Percentiles rank a stretch among this genome's conserved stretches.
Conservation (phyloP, 2,113 vertebrate genomes). For the Paedocypris sp. region DNA sequence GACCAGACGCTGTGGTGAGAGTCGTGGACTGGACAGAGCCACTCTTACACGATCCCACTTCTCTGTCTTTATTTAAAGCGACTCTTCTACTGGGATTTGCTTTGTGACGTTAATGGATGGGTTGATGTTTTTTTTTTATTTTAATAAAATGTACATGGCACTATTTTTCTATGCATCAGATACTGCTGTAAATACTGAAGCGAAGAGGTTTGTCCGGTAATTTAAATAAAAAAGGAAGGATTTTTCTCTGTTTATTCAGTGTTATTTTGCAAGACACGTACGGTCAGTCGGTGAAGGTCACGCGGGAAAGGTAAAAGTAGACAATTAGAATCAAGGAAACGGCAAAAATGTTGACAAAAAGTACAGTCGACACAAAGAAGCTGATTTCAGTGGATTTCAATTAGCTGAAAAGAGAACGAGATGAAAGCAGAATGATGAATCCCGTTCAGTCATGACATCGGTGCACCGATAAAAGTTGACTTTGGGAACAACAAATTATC, state of each 20-base stretch:
- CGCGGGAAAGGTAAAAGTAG: too few species aligned
- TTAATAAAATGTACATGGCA: slow-evolving; percentile 45
- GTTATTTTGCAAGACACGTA: neutral
- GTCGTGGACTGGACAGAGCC: too few species aligned
- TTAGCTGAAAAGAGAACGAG: too few species aligned
- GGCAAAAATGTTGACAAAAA: too few species aligned
- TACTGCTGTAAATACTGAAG: slow-evolving; percentile 57
- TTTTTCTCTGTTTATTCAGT: neutral
- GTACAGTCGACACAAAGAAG: too few species aligned
- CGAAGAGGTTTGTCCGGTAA: slow-evolving; percentile 57
- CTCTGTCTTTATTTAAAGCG: slow-evolving; percentile 23
- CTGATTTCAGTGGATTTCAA: too few species aligned
- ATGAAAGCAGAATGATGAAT: too few species aligned
- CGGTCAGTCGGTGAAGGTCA: too few species aligned
- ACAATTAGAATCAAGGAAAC: too few species aligned
- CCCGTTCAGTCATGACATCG: too few species aligned
- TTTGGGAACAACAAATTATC: too few species aligned
- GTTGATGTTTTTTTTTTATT: slow-evolving; percentile 35
- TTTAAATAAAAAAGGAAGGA: slow-evolving; percentile 31
- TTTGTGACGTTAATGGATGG: slow-evolving; percentile 12
- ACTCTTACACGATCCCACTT: slow-evolving; percentile 8
- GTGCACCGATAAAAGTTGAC: too few species aligned
- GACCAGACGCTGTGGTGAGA: neutral
- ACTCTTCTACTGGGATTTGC: slow-evolving; percentile 24
- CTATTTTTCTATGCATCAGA: slow-evolving; percentile 64